Percentiles rank a stretch among this genome's conserved stretches.
phyloP scores from a whole-genome alignment of 2,113 vertebrate species.

The Brachypteracias leptosomus region DNA sequence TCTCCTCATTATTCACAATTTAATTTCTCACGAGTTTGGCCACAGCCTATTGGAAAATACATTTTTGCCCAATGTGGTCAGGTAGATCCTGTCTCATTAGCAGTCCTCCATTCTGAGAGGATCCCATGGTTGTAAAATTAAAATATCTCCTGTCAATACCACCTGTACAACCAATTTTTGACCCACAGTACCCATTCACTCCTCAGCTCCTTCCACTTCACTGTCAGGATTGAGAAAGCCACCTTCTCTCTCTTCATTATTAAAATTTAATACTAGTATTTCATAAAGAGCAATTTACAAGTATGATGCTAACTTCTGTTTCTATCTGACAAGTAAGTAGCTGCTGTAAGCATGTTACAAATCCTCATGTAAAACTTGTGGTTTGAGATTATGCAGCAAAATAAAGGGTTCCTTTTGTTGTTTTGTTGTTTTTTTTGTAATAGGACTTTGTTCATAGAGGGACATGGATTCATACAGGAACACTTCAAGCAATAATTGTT shows the following conservation, averaged over 20 bases:
- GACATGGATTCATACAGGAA: background rate
- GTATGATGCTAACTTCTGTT: background rate
- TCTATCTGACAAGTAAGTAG: background rate
- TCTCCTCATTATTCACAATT: background rate
- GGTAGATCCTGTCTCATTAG: background rate
- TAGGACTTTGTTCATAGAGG: background rate
- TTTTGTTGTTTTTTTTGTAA: background rate
- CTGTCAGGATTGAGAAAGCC: background rate
- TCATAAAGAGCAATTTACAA: background rate
- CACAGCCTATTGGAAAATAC: background rate
- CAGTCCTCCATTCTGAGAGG: background rate
- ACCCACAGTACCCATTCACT: background rate
- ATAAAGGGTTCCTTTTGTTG: background rate
- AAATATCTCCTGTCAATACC: background rate
- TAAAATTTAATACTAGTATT: background rate
- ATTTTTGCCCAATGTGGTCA: background rate
- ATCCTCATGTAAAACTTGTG: background rate
- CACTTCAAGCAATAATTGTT: background rate
- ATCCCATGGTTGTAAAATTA: background rate
- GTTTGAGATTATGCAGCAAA: background rate
- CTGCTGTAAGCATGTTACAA: background rate
- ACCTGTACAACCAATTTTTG: background rate
- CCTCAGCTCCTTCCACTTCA: background rate
- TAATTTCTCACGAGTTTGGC: background rate
- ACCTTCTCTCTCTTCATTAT: background rate